Percentiles rank a stretch among this genome's conserved stretches.
Conservation (phyloP, 2,113 vertebrate species). For the Xiphophorus couchianus region DNA sequence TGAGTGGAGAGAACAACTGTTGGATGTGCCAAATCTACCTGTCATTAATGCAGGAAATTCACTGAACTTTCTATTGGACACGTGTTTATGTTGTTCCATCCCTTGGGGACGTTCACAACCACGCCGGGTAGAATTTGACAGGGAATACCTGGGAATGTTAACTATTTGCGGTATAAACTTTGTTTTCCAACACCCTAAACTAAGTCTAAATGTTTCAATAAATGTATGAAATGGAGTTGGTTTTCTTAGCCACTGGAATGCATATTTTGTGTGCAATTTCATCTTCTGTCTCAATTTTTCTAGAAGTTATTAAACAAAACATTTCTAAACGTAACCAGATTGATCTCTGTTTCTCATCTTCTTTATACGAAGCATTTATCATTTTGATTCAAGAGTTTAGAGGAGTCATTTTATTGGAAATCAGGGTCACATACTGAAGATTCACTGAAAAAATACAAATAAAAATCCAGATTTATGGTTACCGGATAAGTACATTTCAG, state of each 20-base stretch:
- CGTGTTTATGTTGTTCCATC: too few relatives aligned
- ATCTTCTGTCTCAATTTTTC: not conserved
- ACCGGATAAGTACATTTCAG: too few relatives aligned
- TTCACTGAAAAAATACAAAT: too few relatives aligned
- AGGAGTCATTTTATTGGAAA: not conserved
- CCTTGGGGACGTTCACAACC: too few relatives aligned
- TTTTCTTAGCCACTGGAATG: too few relatives aligned
- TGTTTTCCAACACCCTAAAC: not conserved
- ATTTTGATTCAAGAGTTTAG: not conserved
- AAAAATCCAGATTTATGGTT: not conserved
- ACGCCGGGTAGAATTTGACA: not conserved
- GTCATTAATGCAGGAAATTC: not conserved
- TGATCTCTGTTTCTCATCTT: not conserved
- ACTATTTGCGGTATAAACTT: not conserved
- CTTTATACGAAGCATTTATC: too few relatives aligned
- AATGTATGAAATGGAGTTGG: too few relatives aligned
- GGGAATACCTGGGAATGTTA: not conserved
- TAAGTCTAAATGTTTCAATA: not conserved
- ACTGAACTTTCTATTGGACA: too few relatives aligned
- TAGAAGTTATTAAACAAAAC: not conserved
- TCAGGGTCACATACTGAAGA: too few relatives aligned
- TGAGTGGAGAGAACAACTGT: slow-evolving; percentile 68
- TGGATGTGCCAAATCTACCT: slow-evolving; percentile 9
- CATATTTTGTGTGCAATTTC: not conserved
- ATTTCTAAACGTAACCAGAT: not conserved